phyloP scores from a whole-genome alignment of 2,797 vertebrate genomes.

The Caiman crocodilus region DNA sequence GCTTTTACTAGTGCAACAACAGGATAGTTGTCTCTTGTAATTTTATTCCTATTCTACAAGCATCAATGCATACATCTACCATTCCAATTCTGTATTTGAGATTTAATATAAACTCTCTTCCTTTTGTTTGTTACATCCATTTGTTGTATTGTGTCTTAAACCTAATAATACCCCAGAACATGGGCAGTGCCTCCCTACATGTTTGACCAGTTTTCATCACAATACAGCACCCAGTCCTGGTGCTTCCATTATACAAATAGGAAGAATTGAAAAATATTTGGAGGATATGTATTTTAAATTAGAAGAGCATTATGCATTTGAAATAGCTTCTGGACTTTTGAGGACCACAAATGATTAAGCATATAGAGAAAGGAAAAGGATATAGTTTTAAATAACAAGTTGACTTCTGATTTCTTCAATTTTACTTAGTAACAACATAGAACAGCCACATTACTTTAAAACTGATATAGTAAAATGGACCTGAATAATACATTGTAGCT shows the following conservation, averaged over 20 bases:
- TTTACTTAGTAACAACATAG: slow-evolving; percentile 77
- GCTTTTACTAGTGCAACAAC: slow-evolving; percentile 5
- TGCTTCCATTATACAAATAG: not conserved
- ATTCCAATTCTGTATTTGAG: not conserved
- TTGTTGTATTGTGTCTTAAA: slow-evolving; percentile 40
- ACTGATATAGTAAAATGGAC: slow-evolving; percentile 88
- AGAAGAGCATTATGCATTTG: not conserved
- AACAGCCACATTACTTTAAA: slow-evolving; percentile 87
- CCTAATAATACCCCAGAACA: not conserved
- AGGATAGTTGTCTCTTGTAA: not conserved
- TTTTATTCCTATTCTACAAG: not conserved
- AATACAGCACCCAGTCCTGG: not conserved
- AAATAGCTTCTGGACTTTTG: not conserved
- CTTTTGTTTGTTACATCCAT: not conserved
- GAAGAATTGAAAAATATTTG: not conserved
- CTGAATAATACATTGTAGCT: slow-evolving; percentile 94
- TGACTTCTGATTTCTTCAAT: not conserved
- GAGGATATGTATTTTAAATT: not conserved
- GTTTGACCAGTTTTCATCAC: not conserved
- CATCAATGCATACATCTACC: rapidly evolving
- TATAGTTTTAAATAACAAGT: slow-evolving; percentile 27
- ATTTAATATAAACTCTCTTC: not conserved
- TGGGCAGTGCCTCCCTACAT: rapidly evolving
- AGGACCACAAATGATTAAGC: not conserved
- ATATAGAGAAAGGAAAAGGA: not conserved